These are phyloP conservation scores for Leptinotarsa defecta DNA, from an alignment of 1,140 invertebrate genomes.

Conservation along the genomic window DNA sequence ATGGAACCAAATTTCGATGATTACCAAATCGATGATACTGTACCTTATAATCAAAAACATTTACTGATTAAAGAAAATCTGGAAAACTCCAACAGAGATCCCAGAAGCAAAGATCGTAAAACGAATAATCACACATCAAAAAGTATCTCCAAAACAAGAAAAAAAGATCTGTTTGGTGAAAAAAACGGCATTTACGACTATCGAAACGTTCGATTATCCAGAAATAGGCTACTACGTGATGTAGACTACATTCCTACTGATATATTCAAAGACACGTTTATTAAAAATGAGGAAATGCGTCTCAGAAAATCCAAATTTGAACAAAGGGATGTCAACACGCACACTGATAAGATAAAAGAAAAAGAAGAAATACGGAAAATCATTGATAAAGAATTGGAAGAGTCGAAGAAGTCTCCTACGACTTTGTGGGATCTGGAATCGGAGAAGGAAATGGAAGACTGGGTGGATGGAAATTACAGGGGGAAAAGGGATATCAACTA, in stretches of 20 bases:
- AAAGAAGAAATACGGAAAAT: slow-evolving; percentile 46
- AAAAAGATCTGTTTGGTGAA: slow-evolving; percentile 42
- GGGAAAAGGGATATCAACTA: slow-evolving; percentile 44
- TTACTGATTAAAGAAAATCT: slow-evolving; percentile 34
- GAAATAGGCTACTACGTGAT: slow-evolving; percentile 48
- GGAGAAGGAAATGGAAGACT: slow-evolving; percentile 52
- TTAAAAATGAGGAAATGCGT: slow-evolving; percentile 51
- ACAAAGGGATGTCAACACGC: slow-evolving; percentile 51
- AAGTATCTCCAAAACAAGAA: neutral
- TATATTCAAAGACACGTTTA: slow-evolving; percentile 53
- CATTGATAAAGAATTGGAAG: slow-evolving; percentile 48
- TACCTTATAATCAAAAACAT: slow-evolving; percentile 41
- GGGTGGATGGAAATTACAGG: slow-evolving; percentile 47
- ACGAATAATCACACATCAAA: slow-evolving; percentile 27
- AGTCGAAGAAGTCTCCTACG: slow-evolving; percentile 42
- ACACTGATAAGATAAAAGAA: slow-evolving; percentile 49
- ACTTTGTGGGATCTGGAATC: slow-evolving; percentile 55
- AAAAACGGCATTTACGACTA: slow-evolving; percentile 49
- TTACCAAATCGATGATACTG: slow-evolving; percentile 35
- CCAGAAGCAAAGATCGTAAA: slow-evolving; percentile 48
- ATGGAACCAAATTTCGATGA: slow-evolving; percentile 26
- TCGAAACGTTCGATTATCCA: slow-evolving; percentile 48
- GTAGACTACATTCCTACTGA: slow-evolving; percentile 50
- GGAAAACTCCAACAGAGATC: slow-evolving; percentile 43
- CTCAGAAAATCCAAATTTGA: slow-evolving; percentile 52